Percentiles rank a stretch among this genome's conserved stretches.
Evolutionary conservation across 1,140 invertebrate species (phyloP).

Genomic region (Drosophila ambigua): DNA sequence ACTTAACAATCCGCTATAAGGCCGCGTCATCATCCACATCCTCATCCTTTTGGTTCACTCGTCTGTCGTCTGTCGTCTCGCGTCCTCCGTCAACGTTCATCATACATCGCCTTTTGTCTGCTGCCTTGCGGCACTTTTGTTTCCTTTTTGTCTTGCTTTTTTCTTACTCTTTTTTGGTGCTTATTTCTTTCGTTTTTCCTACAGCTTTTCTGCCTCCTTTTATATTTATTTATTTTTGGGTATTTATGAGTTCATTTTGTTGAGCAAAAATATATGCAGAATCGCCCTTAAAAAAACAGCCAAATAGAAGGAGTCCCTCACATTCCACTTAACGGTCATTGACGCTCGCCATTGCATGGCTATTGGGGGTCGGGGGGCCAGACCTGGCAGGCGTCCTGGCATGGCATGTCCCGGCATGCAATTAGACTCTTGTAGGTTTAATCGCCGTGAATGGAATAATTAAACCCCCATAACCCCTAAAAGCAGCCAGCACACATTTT

Average conservation of each 20-base stretch:
- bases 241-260: no score
- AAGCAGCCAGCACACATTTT: constrained; percentile 5
- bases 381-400: neutral
- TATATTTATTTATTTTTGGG: no score
- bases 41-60: neutral
- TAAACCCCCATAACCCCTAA: constrained; percentile 15
- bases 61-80: constrained; percentile 2
- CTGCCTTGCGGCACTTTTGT: constrained; percentile 42
- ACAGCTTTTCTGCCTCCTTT: neutral
- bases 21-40: constrained; percentile 34
- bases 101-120: constrained; percentile 23
- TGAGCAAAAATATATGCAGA: constrained; percentile 30
- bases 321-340: constrained; percentile 76
- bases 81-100: neutral
- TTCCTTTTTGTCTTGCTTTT: constrained; percentile 25
- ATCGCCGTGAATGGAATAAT: constrained; percentile 51
- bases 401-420: constrained; percentile 42
- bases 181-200: neutral
- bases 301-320: constrained; percentile 3
- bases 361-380: neutral
- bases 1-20: constrained; percentile 22
- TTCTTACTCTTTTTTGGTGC: constrained; percentile 1
- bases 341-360: constrained; percentile 57
- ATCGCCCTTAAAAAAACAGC: constrained; percentile 2
- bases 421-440: constrained; percentile 52